These are phyloP conservation scores for Hydractinia symbiolongicarpus DNA, from an alignment of 30 jellyfish, hydroid and myxozoan species.

Conservation along the genomic window DNA sequence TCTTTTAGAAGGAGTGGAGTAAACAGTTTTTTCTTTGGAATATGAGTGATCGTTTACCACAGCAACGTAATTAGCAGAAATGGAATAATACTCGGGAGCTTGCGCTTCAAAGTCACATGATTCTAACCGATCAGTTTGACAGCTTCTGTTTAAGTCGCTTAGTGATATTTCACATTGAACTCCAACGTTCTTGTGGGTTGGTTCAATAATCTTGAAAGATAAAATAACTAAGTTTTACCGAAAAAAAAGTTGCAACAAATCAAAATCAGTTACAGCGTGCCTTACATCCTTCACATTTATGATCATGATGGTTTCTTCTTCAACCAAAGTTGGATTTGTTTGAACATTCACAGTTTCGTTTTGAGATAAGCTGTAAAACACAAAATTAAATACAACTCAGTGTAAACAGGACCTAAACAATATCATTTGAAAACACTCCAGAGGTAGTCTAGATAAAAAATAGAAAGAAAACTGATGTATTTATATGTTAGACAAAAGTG, in stretches of 20 bases:
- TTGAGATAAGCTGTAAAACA: neutral
- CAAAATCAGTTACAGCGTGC: no score
- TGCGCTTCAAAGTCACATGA: neutral
- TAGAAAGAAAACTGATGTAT: neutral
- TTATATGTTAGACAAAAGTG: neutral
- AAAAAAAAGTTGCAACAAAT: no score
- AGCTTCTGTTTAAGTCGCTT: neutral
- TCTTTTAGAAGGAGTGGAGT: neutral
- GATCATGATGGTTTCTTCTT: no score
- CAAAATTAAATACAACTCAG: neutral
- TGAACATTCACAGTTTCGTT: neutral
- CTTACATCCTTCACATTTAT: no score
- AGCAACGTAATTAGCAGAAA: constrained; percentile 1
- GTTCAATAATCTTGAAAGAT: neutral
- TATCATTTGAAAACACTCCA: neutral
- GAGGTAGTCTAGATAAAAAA: neutral
- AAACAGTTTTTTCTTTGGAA: neutral
- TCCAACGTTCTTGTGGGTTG: neutral
- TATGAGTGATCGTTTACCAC: neutral
- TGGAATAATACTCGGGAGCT: neutral
- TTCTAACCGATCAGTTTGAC: constrained; percentile 3
- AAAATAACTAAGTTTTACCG: neutral
- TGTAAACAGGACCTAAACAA: neutral
- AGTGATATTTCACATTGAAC: neutral
- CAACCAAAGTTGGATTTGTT: no score